These are phyloP conservation scores for Drosophila seguyi DNA, from an alignment of 1,140 invertebrate species.

Conservation along the genomic window DNA sequence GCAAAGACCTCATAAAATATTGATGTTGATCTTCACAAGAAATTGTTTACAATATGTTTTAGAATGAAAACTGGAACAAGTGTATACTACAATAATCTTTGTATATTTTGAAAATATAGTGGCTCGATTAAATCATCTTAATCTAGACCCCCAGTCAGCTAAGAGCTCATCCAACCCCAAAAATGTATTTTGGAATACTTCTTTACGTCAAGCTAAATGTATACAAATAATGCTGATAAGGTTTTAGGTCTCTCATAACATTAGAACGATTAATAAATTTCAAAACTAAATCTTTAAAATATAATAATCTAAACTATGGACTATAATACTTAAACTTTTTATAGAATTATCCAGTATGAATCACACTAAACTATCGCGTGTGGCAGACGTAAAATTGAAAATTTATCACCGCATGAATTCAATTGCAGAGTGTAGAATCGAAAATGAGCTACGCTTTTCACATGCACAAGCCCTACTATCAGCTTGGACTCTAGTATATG, in stretches of 20 bases:
- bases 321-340: not conserved
- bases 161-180: not conserved
- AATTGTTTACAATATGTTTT: not conserved
- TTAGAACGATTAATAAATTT: not conserved
- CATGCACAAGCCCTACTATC: conserved; percentile 31
- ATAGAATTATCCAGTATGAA: not conserved
- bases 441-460: conserved; percentile 25
- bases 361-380: conserved; percentile 19
- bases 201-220: not conserved
- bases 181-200: not conserved
- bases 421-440: conserved; percentile 21
- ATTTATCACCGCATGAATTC: conserved; percentile 38
- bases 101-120: not conserved
- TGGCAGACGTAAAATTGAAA: conserved; percentile 32
- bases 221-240: conserved; percentile 5
- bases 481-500: not conserved
- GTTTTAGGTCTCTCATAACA: not conserved
- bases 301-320: not conserved
- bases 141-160: not conserved
- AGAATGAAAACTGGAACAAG: not conserved
- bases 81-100: not conserved
- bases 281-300: not conserved
- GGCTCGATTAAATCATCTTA: not conserved
- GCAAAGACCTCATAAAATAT: not conserved
- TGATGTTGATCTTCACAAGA: not conserved